Evolutionary conservation across 2,888 invertebrate species (phyloP), one percentile per base, ranked within the genome.

Genomic region (Chloromyia formosa): DNA sequence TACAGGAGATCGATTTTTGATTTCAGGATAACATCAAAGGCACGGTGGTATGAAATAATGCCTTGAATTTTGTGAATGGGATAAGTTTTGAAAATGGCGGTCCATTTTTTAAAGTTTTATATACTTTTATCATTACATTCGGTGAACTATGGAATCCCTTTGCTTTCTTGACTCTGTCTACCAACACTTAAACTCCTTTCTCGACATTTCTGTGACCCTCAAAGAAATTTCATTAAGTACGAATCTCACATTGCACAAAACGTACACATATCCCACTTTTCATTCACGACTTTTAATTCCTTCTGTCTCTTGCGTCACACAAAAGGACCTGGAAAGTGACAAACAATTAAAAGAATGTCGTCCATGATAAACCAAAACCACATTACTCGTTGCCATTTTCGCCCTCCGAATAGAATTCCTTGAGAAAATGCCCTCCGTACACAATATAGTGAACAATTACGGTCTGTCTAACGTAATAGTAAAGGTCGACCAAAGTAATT

Each of bases 401-500:
- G 14, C 45, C 14, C 27, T 35, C 27, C 7, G 27, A 35, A 35
- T 2, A 20, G 66, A 18, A 66, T 20, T 66, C 23, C 66, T 66
- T 49, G 35, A 66, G 66, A 49, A 35, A 66, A 49, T n/a, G 12
- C 49, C 12, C 14, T 49, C 49, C 49, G 16, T 5, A 62, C 40
- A 42, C 62, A 16, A 14, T 12, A 42, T 22, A 42, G 9, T n/a
- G 27, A 66, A 66, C 66, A 45, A 66, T 66, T 49, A 66, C 49
- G 9, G 49, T 18, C 66, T 66, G 23, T 66, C 66, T 49, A 66
- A 22, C 66, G 66, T 66, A 20, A 66, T 22, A 66, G 10, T 49
- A 66, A 49, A 45, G 66, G 66, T 49, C 75, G 71, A 75, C 75
- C 76, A 75, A 76, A 75, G 76, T 76, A 76, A 76, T 76, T 76